Percentiles rank a stretch among this genome's conserved stretches.
These are phyloP conservation scores for Battus philenor DNA, from an alignment of 1,140 invertebrate genomes.

Conservation along the genomic window DNA sequence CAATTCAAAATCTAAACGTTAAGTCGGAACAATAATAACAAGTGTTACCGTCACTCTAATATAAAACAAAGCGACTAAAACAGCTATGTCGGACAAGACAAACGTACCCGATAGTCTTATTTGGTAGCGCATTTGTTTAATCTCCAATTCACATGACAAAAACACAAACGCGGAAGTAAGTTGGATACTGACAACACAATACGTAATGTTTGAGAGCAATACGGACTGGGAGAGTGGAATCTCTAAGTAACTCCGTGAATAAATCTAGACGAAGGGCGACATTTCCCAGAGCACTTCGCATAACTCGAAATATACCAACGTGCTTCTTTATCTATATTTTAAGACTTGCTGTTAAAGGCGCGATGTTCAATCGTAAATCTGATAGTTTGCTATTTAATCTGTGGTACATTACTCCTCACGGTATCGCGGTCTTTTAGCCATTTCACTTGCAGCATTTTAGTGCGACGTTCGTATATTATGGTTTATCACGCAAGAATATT, in stretches of 20 bases:
- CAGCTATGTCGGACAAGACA: neutral
- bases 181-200: slow-evolving; percentile 6
- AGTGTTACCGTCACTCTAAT: slow-evolving; percentile 4
- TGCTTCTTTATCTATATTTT: slow-evolving; percentile 19
- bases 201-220: slow-evolving; percentile 5
- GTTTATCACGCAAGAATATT: slow-evolving; percentile 10
- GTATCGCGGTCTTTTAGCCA: slow-evolving; percentile 10
- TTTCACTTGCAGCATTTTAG: slow-evolving; percentile 17
- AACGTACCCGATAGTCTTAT: slow-evolving; percentile 11
- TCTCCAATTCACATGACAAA: slow-evolving; percentile 12
- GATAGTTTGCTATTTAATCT: slow-evolving; percentile 17
- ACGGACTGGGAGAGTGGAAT: neutral
- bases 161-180: slow-evolving; percentile 6
- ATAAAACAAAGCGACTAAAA: neutral
- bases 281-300: slow-evolving; percentile 6
- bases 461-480: slow-evolving; percentile 13
- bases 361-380: slow-evolving; percentile 15
- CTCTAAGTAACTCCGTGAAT: neutral
- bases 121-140: slow-evolving; percentile 4
- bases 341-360: neutral
- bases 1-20: too few species aligned
- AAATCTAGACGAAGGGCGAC: slow-evolving; percentile 12
- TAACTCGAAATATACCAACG: slow-evolving; percentile 15
- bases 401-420: slow-evolving; percentile 14
- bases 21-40: too few species aligned